Evolutionary conservation across 2,113 vertebrate species (phyloP), one percentile per base, ranked within the genome.

Genomic region (Dipodomys stephensi): DNA sequence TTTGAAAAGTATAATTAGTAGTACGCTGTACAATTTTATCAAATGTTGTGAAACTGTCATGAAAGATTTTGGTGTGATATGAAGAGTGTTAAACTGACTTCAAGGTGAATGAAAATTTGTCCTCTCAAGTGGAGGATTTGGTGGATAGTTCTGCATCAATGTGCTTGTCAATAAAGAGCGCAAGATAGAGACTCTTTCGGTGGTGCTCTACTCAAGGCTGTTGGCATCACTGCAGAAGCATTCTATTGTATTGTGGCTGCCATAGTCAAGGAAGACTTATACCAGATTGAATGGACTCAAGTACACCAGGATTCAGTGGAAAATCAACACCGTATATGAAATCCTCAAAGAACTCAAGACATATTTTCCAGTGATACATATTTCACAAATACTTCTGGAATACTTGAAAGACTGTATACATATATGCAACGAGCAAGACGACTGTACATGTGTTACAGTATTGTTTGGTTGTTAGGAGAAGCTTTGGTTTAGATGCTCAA

Each of bases 1-100:
- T 84, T 60, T 28, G 77, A 79, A 18, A 92, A 23, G 6, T 82
- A 25, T 83, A 81, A 67, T 32, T 77, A 73, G 25, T 49, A 78
- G 4, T 25, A 1, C 44, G 44, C 81, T 22, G 81, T 60, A 53
- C 20, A 87, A 44, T 27, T 89, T 89, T 91, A 35, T 18, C 1
- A 5, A 73, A 78, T 74, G 35, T 4, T 88, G 7, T 53, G 13
- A 8, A 44, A 88, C 80, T 84, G 67, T 73, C 67, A 67, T 28
- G n/a, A 72, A 79, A 88, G 44, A 85, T 2, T 87, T 27, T 2
- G 4, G 64, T 69, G 64, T 62, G 65, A 64, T 0, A 0, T 27
- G 12, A 35, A 68, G 87, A 39, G 11, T n/a, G 22, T 27, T 28
- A 57, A 73, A 35, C 6, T 74, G 19, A 57, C 16, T 57, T 89